Evolutionary conservation across 2,888 invertebrate species (phyloP).

Genomic region (Leptogaster cylindrica): DNA sequence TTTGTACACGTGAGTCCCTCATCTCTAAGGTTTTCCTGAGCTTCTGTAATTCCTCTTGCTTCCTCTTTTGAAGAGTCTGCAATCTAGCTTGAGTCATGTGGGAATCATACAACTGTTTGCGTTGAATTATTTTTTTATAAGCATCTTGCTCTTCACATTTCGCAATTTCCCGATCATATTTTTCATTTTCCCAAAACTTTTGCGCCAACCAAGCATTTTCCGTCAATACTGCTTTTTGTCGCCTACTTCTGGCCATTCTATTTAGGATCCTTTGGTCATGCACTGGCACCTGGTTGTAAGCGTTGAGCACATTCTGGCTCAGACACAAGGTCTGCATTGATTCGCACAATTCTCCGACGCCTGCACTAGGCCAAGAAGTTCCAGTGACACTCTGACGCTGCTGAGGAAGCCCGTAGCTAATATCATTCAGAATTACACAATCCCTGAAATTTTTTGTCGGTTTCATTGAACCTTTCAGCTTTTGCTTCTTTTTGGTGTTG

Average conservation of each 20-base stretch:
- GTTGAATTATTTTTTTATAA: slow-evolving; percentile 56
- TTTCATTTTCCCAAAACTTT: slow-evolving; percentile 61
- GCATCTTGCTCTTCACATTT: slow-evolving; percentile 59
- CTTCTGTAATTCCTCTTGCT: slow-evolving; percentile 55
- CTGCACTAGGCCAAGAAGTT: background rate
- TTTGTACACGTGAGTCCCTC: slow-evolving; percentile 56
- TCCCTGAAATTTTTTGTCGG: slow-evolving; percentile 20
- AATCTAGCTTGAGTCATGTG: slow-evolving; percentile 57
- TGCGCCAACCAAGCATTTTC: slow-evolving; percentile 61
- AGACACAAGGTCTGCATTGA: slow-evolving; percentile 59
- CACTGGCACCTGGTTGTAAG: slow-evolving; percentile 56
- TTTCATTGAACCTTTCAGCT: slow-evolving; percentile 19
- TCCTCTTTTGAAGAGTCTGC: slow-evolving; percentile 56
- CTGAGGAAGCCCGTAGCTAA: slow-evolving; percentile 32
- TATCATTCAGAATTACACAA: slow-evolving; percentile 31
- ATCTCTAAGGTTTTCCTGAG: slow-evolving; percentile 54
- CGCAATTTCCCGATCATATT: slow-evolving; percentile 57
- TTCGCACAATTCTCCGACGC: slow-evolving; percentile 52
- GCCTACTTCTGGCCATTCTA: slow-evolving; percentile 60
- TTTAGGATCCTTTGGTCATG: slow-evolving; percentile 61
- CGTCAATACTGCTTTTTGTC: slow-evolving; percentile 54
- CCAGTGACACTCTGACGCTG: background rate
- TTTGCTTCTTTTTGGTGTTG: slow-evolving; percentile 8
- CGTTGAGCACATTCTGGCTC: slow-evolving; percentile 55
- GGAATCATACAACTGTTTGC: slow-evolving; percentile 59